phyloP scores from a whole-genome alignment of 2,113 vertebrate genomes.

The Silurus meridionalis region DNA sequence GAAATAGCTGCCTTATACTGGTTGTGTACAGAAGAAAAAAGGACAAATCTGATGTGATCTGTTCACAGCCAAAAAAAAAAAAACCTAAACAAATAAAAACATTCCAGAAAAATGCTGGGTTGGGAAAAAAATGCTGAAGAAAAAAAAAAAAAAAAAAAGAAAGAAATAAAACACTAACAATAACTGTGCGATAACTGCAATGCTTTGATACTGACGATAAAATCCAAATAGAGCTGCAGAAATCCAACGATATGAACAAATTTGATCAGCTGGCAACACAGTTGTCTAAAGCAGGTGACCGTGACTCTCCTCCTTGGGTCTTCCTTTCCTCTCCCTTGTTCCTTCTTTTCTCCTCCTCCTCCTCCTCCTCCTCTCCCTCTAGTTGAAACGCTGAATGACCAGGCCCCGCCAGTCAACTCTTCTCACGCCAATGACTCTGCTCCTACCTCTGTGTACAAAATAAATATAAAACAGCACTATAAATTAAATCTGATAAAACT shows the following conservation, averaged over 20 bases:
- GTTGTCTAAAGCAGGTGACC: slow-evolving; percentile 69
- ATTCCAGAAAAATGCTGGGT: slow-evolving; percentile 38
- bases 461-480: slow-evolving; percentile 5
- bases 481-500: not conserved
- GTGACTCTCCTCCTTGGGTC: slow-evolving; percentile 48
- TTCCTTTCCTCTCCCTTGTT: slow-evolving; percentile 45
- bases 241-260: slow-evolving; percentile 33
- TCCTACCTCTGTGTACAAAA: slow-evolving; percentile 57
- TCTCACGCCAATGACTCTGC: slow-evolving; percentile 58
- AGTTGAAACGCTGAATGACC: slow-evolving; percentile 68
- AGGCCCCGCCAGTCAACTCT: slow-evolving; percentile 72
- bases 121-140: slow-evolving; percentile 14
- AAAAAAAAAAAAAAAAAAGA: slow-evolving; percentile 56
- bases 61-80: slow-evolving; percentile 66
- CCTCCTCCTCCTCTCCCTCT: slow-evolving; percentile 24
- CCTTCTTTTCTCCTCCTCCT: slow-evolving; percentile 46
- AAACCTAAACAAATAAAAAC: slow-evolving; percentile 51
- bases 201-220: slow-evolving; percentile 46
- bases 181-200: slow-evolving; percentile 38
- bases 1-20: slow-evolving; percentile 79
- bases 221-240: slow-evolving; percentile 38
- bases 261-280: slow-evolving; percentile 68
- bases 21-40: slow-evolving; percentile 64
- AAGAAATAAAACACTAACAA: slow-evolving; percentile 52
- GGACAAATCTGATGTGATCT: slow-evolving; percentile 54